These are phyloP conservation scores for Melolontha melolontha DNA, from an alignment of 2,888 invertebrate genomes.

Conservation along the genomic window DNA sequence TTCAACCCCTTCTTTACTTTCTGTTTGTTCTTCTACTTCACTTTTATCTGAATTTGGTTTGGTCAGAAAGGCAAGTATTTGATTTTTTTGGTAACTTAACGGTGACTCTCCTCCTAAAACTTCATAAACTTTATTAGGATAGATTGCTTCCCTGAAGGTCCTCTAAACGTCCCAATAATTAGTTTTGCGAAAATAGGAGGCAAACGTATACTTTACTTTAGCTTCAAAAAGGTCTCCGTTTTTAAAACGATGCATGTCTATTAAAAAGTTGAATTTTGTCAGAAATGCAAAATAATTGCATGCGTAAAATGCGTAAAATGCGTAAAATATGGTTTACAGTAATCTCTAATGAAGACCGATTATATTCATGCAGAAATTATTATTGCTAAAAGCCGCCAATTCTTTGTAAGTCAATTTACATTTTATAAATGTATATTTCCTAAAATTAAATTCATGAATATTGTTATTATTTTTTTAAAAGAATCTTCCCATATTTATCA, in stretches of 20 bases:
- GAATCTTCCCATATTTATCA: neutral
- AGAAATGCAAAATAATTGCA: slow-evolving; percentile 16
- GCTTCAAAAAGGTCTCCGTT: slow-evolving; percentile 7
- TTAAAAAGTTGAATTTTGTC: slow-evolving; percentile 4
- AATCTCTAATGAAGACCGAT: slow-evolving; percentile 19
- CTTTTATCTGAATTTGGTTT: too few species aligned
- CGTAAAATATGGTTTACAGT: slow-evolving; percentile 6
- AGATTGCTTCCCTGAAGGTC: neutral
- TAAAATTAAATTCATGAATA: slow-evolving; percentile 15
- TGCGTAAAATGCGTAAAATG: too few species aligned
- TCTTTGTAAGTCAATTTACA: neutral
- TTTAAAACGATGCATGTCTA: slow-evolving; percentile 16
- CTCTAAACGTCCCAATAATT: too few species aligned
- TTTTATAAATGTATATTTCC: slow-evolving; percentile 8
- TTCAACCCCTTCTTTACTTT: too few species aligned
- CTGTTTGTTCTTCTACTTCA: too few species aligned
- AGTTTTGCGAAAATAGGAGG: too few species aligned
- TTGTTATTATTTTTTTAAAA: slow-evolving; percentile 15
- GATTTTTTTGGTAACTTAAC: too few species aligned
- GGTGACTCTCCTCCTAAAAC: too few species aligned
- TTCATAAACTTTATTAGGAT: too few species aligned
- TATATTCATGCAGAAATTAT: slow-evolving; percentile 12
- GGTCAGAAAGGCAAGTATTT: too few species aligned
- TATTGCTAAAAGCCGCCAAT: neutral
- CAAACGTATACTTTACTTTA: too few species aligned